Conservation (phyloP, 2,888 invertebrate species). For the Lobophora halterata region DNA sequence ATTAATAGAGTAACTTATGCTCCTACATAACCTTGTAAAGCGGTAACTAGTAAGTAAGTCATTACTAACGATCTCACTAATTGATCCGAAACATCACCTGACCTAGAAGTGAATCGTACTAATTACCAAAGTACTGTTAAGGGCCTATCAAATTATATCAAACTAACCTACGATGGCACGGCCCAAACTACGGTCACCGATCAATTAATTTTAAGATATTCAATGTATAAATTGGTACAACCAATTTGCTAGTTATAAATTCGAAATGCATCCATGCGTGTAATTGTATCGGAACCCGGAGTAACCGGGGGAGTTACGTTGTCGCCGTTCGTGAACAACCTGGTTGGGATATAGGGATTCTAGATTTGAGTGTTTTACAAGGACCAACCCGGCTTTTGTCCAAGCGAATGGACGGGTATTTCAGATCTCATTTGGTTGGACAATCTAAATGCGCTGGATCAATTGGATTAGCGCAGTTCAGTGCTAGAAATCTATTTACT, state of each 20-base stretch:
- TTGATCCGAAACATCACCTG: no score
- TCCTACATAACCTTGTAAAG: no score
- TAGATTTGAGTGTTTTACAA: slow-evolving; percentile 52
- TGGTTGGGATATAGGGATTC: slow-evolving; percentile 35
- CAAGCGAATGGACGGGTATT: slow-evolving; percentile 41
- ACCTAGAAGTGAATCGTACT: no score
- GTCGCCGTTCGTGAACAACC: slow-evolving; percentile 10
- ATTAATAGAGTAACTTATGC: no score
- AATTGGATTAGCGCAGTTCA: slow-evolving; percentile 14
- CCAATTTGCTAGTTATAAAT: slow-evolving; percentile 79
- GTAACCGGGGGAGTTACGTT: slow-evolving; percentile 47
- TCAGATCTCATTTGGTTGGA: slow-evolving; percentile 40
- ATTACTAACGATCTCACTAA: no score
- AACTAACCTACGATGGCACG: slow-evolving; percentile 23
- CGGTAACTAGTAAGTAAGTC: no score
- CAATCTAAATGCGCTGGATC: slow-evolving; percentile 31
- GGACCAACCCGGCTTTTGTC: slow-evolving; percentile 58
- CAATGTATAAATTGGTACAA: slow-evolving; percentile 71
- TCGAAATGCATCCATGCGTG: slow-evolving; percentile 76
- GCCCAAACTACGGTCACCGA: slow-evolving; percentile 51
- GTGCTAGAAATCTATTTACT: slow-evolving; percentile 15
- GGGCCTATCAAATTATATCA: slow-evolving; percentile 24
- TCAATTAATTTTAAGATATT: slow-evolving; percentile 76
- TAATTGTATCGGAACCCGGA: slow-evolving; percentile 74
- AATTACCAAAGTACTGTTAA: slow-evolving; percentile 12